Conservation (phyloP, 1,140 invertebrate genomes). For the Sarcophaga peregrina region DNA sequence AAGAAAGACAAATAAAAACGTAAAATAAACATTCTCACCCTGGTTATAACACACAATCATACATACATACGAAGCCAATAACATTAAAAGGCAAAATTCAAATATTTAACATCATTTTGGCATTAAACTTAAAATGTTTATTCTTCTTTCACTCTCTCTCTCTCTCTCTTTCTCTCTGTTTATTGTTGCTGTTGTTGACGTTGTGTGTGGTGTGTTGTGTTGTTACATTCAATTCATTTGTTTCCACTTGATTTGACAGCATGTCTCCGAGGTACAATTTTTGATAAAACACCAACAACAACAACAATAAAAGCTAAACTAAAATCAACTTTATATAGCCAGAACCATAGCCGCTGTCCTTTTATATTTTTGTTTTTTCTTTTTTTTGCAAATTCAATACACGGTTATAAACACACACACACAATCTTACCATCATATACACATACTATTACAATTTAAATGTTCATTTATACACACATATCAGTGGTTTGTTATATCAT, state of each 20-base stretch:
- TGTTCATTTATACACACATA: slow-evolving; percentile 12
- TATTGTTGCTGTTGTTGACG: background rate
- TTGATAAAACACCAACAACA: slow-evolving; percentile 4
- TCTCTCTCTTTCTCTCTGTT: no score
- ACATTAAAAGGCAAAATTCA: slow-evolving; percentile 40
- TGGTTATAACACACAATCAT: background rate
- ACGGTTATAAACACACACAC: background rate
- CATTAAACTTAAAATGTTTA: slow-evolving; percentile 28
- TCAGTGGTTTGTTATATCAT: background rate
- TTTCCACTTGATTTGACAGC: slow-evolving; percentile 40
- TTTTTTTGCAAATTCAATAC: background rate
- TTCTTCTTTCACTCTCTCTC: no score
- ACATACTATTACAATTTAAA: background rate
- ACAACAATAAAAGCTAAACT: background rate
- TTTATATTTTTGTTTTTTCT: background rate
- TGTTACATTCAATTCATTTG: slow-evolving; percentile 26
- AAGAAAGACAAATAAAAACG: background rate
- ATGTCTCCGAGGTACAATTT: slow-evolving; percentile 41
- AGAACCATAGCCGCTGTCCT: background rate
- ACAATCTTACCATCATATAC: background rate
- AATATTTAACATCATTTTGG: slow-evolving; percentile 39
- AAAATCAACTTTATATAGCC: background rate
- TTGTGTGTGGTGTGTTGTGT: background rate
- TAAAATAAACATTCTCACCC: no score
- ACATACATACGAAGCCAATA: background rate